Evolutionary conservation across 2,797 vertebrate species (phyloP).

Genomic region (Xenops minutus): DNA sequence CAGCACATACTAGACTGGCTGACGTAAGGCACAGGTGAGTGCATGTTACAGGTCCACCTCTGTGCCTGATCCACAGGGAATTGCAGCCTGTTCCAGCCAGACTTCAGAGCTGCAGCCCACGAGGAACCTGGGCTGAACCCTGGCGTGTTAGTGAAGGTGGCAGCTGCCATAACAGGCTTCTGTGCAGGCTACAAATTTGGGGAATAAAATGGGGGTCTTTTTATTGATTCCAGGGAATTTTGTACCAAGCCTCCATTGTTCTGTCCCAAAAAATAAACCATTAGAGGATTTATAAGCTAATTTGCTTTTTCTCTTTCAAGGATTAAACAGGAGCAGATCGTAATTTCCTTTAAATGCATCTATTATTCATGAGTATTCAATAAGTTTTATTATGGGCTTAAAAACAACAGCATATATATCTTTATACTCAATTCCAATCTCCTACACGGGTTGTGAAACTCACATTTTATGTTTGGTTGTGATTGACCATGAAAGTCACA

Average conservation of each 20-base stretch:
- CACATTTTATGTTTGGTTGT: not conserved
- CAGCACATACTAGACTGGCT: conserved; percentile 2
- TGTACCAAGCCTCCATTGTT: conserved; percentile 37
- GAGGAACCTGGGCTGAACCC: not conserved
- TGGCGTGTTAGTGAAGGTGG: not conserved
- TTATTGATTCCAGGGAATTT: conserved; percentile 34
- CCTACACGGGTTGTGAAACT: not conserved
- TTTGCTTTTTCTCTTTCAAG: conserved; percentile 23
- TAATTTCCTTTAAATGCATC: conserved; percentile 38
- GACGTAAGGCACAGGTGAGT: conserved; percentile 60
- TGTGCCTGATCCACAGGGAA: conserved; percentile 29
- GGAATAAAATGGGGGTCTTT: conserved; percentile 9
- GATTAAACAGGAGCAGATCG: conserved; percentile 14
- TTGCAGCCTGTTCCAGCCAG: not conserved
- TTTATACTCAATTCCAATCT: not conserved
- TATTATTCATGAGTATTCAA: conserved; percentile 19
- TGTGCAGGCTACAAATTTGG: conserved; percentile 22
- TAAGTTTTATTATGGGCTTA: conserved; percentile 1
- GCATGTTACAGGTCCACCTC: conserved; percentile 17
- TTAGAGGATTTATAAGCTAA: not conserved
- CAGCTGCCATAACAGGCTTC: conserved; percentile 38
- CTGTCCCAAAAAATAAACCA: not conserved
- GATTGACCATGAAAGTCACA: not conserved
- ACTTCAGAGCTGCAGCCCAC: not conserved
- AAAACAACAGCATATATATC: conserved; percentile 18